Evolutionary conservation across 1,140 invertebrate genomes (phyloP), one percentile per base, ranked within the genome.

Genomic region (Aleiodes sp.): DNA sequence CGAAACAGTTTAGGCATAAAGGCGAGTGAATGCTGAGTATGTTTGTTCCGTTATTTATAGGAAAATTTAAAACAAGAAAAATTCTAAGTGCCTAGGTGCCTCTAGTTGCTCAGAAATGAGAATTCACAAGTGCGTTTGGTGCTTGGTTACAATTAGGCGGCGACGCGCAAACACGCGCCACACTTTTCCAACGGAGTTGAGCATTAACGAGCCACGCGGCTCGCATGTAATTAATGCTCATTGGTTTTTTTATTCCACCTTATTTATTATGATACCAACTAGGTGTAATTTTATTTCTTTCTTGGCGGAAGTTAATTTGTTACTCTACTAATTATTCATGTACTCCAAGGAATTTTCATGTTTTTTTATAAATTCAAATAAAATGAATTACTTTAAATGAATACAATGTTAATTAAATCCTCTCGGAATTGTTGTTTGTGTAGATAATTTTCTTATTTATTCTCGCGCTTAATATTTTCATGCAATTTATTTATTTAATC

Each of bases 121-220:
- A 52, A 52, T 52, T 52, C 26, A 52, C 46, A 24, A 52, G 16
- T 52, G 46, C 21, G 21, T 52, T 24, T 24, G 26, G 46, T 52
- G 46, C 6, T 52, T 52, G 46, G 46, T 52, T 52, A 68, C 65
- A 68, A 68, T 68, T 61, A 61, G 56, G 57, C 65, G 52, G 26
- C 33, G 65, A 67, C 41, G 65, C 52, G 35, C 33, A 59, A 67
- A 67, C 65, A 60, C 65, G 52, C 52, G 56, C 35, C 57, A 24
- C n/a, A 29, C 33, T 56, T 43, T 56, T 41, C 19, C 43, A 33
- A 10, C 12, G 43, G 60, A 7, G 24, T 6, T 4, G 16, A 19
- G 33, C 56, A 60, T 68, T 68, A 68, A 68, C 56, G 56, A 60
- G 16, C 65, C 29, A 26, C 56, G 21, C 21, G 35, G 16, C 61